A percentile compares a stretch with the other conserved stretches of the same genome.
phyloP scores from a whole-genome alignment of 2,113 vertebrate genomes.

The Clarias batrachus region DNA sequence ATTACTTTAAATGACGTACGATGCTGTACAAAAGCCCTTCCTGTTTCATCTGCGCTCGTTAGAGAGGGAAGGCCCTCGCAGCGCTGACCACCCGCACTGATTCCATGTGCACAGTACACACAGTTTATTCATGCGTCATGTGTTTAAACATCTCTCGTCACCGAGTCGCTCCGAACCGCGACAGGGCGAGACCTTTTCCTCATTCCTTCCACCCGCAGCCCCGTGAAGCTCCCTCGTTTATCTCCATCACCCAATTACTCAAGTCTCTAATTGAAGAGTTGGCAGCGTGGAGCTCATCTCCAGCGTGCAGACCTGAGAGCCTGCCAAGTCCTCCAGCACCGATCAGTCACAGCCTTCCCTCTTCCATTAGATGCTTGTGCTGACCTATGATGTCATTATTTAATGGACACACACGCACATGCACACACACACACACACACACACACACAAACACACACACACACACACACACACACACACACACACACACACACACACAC shows the following conservation, averaged over 20 bases:
- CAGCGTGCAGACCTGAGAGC: slow-evolving; percentile 44
- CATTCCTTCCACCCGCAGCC: slow-evolving; percentile 60
- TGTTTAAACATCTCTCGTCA: slow-evolving; percentile 56
- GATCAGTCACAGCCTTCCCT: slow-evolving; percentile 63
- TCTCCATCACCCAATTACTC: slow-evolving; percentile 69
- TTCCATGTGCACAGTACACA: slow-evolving; percentile 34
- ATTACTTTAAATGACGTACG: background rate
- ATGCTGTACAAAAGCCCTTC: background rate
- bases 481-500: background rate
- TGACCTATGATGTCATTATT: slow-evolving; percentile 65
- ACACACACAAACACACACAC: background rate
- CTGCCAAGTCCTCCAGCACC: slow-evolving; percentile 48
- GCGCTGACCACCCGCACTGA: slow-evolving; percentile 36
- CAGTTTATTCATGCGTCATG: slow-evolving; percentile 55
- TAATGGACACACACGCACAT: slow-evolving; percentile 40
- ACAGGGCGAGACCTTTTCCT: slow-evolving; percentile 45
- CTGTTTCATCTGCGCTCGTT: background rate
- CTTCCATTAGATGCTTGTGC: slow-evolving; percentile 56
- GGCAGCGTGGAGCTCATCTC: slow-evolving; percentile 55
- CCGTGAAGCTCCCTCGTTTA: slow-evolving; percentile 51
- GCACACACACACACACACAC: background rate
- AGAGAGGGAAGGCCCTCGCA: background rate
- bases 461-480: background rate
- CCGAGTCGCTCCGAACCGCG: background rate
- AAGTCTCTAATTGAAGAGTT: slow-evolving; percentile 69